Base-by-base conservation (phyloP, 2,113 vertebrate species). In the Poeciliopsis occidentalis region DNA sequence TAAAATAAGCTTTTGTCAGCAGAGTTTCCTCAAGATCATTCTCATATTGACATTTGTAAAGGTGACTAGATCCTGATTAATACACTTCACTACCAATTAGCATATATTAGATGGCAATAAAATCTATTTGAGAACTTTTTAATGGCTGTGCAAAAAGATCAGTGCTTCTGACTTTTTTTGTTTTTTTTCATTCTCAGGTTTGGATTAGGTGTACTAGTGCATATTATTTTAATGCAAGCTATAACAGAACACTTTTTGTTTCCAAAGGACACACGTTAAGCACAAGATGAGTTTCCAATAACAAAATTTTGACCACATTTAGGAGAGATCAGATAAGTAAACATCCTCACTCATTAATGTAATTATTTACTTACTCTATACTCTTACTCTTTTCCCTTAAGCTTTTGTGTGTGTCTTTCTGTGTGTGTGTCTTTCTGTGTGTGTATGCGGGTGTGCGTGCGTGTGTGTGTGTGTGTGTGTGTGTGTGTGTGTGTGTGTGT, bases 381-480 rank as follows among this genome's bases (percentile, higher is more conserved):
- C 10, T 10, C 15, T 47, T 47, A 15, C 41, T 76, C 27, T 61
- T 75, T 75, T 75, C 63, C 3, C 31, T 13, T 67, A 47, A 69
- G 63, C 17, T 73, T 73, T 32, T 76, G 57, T 70, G 67, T 34
- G 29, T 57, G 67, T 70, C 34, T 37, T 37, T 11, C 10, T 11
- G n/a, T 71, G 41, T 54, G 67, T 34, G 27, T 54, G 67, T 69
- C 24, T 71, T 32, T 78, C 64, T 72, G 54, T 84, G 71, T 69
- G 37, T 71, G 37, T 71, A n/a, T n/a, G n/a, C n/a, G n/a, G n/a
- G n/a, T n/a, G n/a, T n/a, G n/a, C n/a, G n/a, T 34, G 27, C 32
- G 67, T 69, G 30, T 71, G 41, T 78, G 67, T 72, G 54, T 84
- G 71, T 69, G 37, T 71, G n/a, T n/a, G n/a, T n/a, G n/a, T n/a